Evolutionary conservation across 2,113 vertebrate genomes (phyloP).

Genomic region (Podocnemis expansa): DNA sequence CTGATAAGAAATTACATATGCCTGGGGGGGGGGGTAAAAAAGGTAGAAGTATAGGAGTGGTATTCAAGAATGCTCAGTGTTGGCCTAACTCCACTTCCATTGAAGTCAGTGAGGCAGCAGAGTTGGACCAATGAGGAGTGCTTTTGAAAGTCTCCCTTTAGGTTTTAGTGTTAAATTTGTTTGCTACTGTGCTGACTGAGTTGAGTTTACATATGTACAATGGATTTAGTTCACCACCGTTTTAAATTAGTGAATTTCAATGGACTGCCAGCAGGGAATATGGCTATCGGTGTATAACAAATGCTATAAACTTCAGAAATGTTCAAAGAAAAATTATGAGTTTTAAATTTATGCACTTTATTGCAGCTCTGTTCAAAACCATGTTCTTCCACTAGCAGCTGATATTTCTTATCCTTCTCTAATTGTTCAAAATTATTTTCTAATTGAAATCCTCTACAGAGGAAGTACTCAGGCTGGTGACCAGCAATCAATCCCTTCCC

Average conservation of each 20-base stretch:
- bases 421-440: neutral
- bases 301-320: neutral
- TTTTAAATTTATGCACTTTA: neutral
- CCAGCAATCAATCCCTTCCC: neutral
- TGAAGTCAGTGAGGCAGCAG: neutral
- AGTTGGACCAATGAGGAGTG: neutral
- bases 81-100: neutral
- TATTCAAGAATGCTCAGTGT: neutral
- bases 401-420: neutral
- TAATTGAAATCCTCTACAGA: neutral
- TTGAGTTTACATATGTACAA: neutral
- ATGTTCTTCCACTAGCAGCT: neutral
- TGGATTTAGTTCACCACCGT: neutral
- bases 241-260: neutral
- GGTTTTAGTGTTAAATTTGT: neutral
- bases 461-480: neutral
- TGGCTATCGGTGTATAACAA: neutral
- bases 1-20: neutral
- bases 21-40: no score
- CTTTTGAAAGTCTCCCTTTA: neutral
- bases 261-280: neutral
- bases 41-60: neutral
- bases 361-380: neutral
- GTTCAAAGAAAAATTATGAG: neutral
- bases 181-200: neutral